Conservation (phyloP, 2,113 vertebrate species). For the Hyla sarda region DNA sequence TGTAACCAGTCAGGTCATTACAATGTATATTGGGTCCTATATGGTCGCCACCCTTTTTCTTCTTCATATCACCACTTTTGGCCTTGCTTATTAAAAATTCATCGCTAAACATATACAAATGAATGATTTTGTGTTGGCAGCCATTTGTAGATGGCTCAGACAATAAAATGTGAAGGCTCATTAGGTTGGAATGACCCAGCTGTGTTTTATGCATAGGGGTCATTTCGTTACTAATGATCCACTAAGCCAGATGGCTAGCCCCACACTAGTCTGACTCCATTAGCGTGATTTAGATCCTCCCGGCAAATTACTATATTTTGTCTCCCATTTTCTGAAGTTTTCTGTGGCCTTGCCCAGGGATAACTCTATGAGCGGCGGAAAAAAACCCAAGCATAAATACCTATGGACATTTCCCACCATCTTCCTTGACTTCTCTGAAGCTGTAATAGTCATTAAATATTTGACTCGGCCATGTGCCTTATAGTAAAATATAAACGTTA, state of each 20-base stretch:
- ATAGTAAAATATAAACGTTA: neutral
- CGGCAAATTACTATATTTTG: constrained; percentile 63
- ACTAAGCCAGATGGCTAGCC: constrained; percentile 67
- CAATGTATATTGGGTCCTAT: neutral
- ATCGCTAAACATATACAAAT: neutral
- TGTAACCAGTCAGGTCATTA: neutral
- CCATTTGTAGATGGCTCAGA: constrained; percentile 61
- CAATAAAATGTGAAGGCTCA: constrained; percentile 65
- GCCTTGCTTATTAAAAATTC: constrained; percentile 2
- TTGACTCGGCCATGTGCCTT: neutral
- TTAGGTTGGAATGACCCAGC: constrained; percentile 70
- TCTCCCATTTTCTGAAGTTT: constrained; percentile 13
- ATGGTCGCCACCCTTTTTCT: neutral
- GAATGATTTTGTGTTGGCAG: constrained; percentile 17
- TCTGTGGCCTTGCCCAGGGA: constrained; percentile 24
- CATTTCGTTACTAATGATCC: constrained; percentile 71
- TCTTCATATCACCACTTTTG: neutral
- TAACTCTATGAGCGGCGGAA: constrained; percentile 17
- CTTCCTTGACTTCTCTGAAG: neutral
- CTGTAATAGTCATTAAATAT: constrained; percentile 33
- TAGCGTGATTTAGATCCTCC: constrained; percentile 65
- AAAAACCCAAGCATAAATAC: constrained; percentile 3
- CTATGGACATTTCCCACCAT: neutral
- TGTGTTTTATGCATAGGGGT: constrained; percentile 65
- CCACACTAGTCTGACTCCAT: constrained; percentile 60